Evolutionary conservation across 2,888 invertebrate genomes (phyloP).

Genomic region (Neoascia interrupta): DNA sequence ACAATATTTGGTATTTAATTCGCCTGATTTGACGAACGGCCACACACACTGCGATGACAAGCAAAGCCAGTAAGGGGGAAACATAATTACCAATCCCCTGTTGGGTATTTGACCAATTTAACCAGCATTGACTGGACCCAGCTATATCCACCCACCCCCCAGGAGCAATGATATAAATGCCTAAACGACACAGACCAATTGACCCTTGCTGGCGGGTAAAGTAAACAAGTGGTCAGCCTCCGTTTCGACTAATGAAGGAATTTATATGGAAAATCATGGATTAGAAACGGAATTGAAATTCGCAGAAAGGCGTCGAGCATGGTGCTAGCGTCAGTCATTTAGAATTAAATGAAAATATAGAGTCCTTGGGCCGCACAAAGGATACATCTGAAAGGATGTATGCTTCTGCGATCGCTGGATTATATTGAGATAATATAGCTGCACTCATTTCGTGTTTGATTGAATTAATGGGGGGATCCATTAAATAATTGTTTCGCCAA

Average conservation of each 20-base stretch:
- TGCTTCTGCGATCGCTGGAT: slow-evolving; percentile 48
- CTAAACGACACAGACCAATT: slow-evolving; percentile 64
- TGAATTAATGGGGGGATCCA: slow-evolving; percentile 67
- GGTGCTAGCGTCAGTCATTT: slow-evolving; percentile 57
- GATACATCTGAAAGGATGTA: slow-evolving; percentile 18
- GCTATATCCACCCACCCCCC: slow-evolving; percentile 17
- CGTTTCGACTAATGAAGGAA: slow-evolving; percentile 71
- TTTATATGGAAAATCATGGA: slow-evolving; percentile 73
- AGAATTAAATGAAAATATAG: slow-evolving; percentile 57
- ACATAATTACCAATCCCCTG: slow-evolving; percentile 69
- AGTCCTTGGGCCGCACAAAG: slow-evolving; percentile 16
- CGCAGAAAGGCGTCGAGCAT: slow-evolving; percentile 57
- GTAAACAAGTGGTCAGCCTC: slow-evolving; percentile 63
- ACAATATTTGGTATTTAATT: slow-evolving; percentile 69
- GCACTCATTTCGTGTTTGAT: slow-evolving; percentile 54
- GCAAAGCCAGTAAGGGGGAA: slow-evolving; percentile 47
- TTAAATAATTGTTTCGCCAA: no score
- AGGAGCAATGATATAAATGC: slow-evolving; percentile 40
- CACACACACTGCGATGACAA: slow-evolving; percentile 32
- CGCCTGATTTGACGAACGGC: slow-evolving; percentile 62
- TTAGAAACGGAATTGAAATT: slow-evolving; percentile 72
- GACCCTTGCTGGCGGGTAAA: slow-evolving; percentile 65
- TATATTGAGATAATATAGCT: slow-evolving; percentile 45
- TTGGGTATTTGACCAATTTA: slow-evolving; percentile 68
- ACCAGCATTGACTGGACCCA: slow-evolving; percentile 40